phyloP scores from a whole-genome alignment of 2,888 invertebrate species.

The Drosophila pseudotakahashii region DNA sequence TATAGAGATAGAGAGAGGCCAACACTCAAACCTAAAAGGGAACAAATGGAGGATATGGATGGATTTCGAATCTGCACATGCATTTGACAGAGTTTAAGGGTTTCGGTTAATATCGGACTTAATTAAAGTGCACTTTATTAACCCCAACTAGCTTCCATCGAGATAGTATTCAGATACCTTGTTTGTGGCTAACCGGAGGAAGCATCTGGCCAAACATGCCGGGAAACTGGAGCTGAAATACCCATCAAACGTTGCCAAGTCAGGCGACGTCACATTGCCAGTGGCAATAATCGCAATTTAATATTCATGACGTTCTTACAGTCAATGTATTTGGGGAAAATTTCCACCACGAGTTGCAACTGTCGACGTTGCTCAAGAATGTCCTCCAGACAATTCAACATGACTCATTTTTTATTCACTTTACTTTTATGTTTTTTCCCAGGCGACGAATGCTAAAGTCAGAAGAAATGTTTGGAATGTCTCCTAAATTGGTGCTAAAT shows the following conservation, averaged over 20 bases:
- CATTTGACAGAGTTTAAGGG: constrained; percentile 46
- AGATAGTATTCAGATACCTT: neutral
- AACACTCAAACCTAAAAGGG: neutral
- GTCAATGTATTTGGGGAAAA: constrained; percentile 74
- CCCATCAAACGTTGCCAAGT: constrained; percentile 33
- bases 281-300: constrained; percentile 78
- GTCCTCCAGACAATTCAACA: constrained; percentile 10
- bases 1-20: neutral
- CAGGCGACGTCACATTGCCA: constrained; percentile 59
- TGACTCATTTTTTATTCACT: constrained; percentile 20
- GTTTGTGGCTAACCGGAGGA: neutral
- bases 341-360: constrained; percentile 60
- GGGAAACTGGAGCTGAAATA: neutral
- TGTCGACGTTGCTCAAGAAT: constrained; percentile 34
- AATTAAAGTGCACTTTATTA: constrained; percentile 73
- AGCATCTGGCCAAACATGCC: constrained; percentile 25
- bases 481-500: too few species aligned
- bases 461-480: neutral
- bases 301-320: constrained; percentile 74
- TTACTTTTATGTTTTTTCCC: constrained; percentile 21
- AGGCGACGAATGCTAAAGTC: constrained; percentile 11
- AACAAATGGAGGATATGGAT: constrained; percentile 13
- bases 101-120: constrained; percentile 60
- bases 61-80: constrained; percentile 4
- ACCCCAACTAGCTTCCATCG: constrained; percentile 40